These are phyloP conservation scores for Ailurus styani DNA, from an alignment of 2,113 vertebrate genomes.

Conservation along the genomic window DNA sequence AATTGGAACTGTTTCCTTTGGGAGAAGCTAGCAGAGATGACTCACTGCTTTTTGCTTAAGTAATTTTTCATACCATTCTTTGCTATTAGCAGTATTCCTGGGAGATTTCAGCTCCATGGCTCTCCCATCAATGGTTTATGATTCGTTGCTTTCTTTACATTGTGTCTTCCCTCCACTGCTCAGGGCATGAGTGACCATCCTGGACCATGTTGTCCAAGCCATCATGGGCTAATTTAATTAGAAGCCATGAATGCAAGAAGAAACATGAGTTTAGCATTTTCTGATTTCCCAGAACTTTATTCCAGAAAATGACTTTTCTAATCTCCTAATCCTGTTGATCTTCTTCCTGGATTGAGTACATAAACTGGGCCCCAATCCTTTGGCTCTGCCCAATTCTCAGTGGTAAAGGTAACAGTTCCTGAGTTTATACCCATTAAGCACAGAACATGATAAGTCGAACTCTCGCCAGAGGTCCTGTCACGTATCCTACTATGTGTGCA, in stretches of 20 bases:
- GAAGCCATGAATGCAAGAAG: neutral
- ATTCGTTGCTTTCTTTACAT: neutral
- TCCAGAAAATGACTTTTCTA: neutral
- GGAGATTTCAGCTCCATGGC: neutral
- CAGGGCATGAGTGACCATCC: neutral
- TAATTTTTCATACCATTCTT: neutral
- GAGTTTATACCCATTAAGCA: neutral
- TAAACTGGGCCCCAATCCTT: neutral
- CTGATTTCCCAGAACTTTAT: neutral
- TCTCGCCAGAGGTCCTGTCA: too few relatives aligned
- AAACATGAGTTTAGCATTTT: neutral
- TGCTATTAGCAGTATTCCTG: neutral
- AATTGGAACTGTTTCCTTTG: neutral
- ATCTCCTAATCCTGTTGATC: neutral
- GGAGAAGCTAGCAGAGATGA: neutral
- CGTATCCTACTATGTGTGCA: rapidly evolving
- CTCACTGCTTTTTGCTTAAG: neutral
- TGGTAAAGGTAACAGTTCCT: neutral
- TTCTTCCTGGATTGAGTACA: neutral
- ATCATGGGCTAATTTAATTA: neutral
- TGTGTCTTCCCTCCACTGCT: neutral
- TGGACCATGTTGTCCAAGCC: neutral
- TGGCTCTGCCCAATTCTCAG: neutral
- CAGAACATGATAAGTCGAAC: neutral
- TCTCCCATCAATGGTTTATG: neutral